Evolutionary conservation across 2,888 invertebrate genomes (phyloP).

Genomic region (Drosophila phalerata): DNA sequence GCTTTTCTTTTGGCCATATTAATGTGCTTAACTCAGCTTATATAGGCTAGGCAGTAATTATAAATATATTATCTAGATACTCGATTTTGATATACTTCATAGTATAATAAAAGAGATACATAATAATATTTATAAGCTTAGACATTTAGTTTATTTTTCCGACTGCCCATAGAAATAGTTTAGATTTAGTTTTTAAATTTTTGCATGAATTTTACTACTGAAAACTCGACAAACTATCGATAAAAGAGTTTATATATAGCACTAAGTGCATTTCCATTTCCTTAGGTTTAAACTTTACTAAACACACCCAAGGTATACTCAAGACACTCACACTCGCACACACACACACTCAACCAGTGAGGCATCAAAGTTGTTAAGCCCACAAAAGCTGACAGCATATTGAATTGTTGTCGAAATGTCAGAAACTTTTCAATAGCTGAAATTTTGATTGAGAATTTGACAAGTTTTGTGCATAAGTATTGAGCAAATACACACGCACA

Average conservation of each 20-base stretch:
- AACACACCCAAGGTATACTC: slow-evolving; percentile 8
- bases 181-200: too few relatives aligned
- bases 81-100: neutral
- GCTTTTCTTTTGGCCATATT: neutral
- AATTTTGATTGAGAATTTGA: slow-evolving; percentile 40
- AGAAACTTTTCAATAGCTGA: slow-evolving; percentile 33
- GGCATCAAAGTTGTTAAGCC: slow-evolving; percentile 28
- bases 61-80: neutral
- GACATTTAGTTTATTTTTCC: too few relatives aligned
- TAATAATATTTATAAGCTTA: neutral
- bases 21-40: neutral
- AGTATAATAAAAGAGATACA: neutral
- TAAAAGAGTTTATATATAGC: neutral
- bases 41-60: neutral
- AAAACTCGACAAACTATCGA: neutral
- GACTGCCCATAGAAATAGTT: too few relatives aligned
- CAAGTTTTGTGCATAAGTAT: slow-evolving; percentile 35
- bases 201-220: too few relatives aligned
- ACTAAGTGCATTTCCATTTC: slow-evolving; percentile 19
- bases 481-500: slow-evolving; percentile 19
- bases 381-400: slow-evolving; percentile 23
- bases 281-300: slow-evolving; percentile 15
- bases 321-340: slow-evolving; percentile 1
- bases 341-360: slow-evolving; percentile 2
- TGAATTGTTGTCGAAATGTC: slow-evolving; percentile 35